These are phyloP conservation scores for Steatocranus sp. DNA, from an alignment of 2,797 vertebrate genomes.

Conservation along the genomic window DNA sequence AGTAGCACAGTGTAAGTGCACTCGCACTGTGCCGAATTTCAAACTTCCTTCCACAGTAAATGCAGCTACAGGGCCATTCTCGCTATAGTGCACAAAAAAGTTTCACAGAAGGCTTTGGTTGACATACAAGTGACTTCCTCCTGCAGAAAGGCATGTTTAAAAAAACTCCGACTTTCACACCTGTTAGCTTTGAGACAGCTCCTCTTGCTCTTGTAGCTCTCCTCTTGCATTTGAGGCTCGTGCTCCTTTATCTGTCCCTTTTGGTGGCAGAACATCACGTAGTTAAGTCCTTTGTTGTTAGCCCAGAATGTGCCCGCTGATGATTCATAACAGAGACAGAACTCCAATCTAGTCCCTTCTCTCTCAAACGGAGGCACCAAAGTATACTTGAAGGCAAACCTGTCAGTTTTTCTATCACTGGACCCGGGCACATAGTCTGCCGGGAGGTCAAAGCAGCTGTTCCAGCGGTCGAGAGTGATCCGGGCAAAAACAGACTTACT, in stretches of 20 bases:
- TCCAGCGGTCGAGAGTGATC: slow-evolving; percentile 85
- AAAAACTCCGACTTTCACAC: slow-evolving; percentile 71
- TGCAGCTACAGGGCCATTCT: neutral
- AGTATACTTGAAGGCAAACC: slow-evolving; percentile 87
- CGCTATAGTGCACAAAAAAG: neutral
- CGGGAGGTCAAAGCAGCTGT: slow-evolving; percentile 83
- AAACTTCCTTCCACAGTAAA: neutral
- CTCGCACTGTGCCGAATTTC: neutral
- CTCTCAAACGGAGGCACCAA: slow-evolving; percentile 82
- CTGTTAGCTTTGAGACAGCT: slow-evolving; percentile 89
- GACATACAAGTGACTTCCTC: neutral
- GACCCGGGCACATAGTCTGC: slow-evolving; percentile 92
- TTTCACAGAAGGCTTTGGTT: neutral
- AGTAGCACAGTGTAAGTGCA: neutral
- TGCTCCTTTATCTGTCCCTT: slow-evolving; percentile 68
- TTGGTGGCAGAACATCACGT: slow-evolving; percentile 85
- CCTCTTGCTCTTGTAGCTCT: slow-evolving; percentile 77
- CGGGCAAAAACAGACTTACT: slow-evolving; percentile 85
- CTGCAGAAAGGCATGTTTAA: neutral
- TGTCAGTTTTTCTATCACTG: slow-evolving; percentile 86
- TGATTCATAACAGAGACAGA: slow-evolving; percentile 93
- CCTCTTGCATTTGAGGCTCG: slow-evolving; percentile 41
- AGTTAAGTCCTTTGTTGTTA: slow-evolving; percentile 88
- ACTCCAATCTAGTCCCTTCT: slow-evolving; percentile 83
- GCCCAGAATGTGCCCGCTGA: slow-evolving; percentile 87